Conservation (phyloP, 2,888 invertebrate genomes). For the Orchesella flavescens region DNA sequence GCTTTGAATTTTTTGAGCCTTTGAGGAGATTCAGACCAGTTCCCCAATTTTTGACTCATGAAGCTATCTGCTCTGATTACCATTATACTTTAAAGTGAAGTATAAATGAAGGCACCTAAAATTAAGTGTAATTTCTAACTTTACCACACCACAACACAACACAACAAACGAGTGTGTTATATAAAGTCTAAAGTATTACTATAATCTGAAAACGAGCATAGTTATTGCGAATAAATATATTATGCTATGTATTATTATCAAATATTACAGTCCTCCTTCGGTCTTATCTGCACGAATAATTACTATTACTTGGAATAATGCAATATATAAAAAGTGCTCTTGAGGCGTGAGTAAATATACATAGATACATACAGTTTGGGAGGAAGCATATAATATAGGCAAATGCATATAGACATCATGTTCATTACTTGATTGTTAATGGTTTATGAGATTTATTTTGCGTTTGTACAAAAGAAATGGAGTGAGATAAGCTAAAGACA, state of each 20-base stretch:
- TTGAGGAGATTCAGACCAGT: slow-evolving; percentile 25
- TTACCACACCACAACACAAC: no score
- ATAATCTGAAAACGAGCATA: not conserved
- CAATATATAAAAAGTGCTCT: not conserved
- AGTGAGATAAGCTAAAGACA: not conserved
- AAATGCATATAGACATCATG: not conserved
- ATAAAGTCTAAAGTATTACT: no score
- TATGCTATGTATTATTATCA: no score
- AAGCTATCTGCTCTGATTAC: slow-evolving; percentile 30
- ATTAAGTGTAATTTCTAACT: no score
- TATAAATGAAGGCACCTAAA: no score
- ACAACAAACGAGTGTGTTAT: no score
- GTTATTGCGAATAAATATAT: not conserved
- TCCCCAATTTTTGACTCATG: slow-evolving; percentile 1
- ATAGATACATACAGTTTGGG: not conserved
- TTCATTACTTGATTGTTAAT: not conserved
- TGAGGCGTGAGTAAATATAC: slow-evolving; percentile 8
- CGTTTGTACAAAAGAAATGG: no score
- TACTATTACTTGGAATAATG: not conserved
- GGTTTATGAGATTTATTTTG: no score
- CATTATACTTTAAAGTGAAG: no score
- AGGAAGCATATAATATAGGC: not conserved
- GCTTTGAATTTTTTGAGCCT: not conserved
- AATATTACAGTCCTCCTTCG: no score
- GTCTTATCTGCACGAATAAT: not conserved